A percentile compares a stretch with the other conserved stretches of the same genome.
These are phyloP conservation scores for Lithobates pipiens DNA, from an alignment of 2,797 vertebrate species.

Conservation along the genomic window DNA sequence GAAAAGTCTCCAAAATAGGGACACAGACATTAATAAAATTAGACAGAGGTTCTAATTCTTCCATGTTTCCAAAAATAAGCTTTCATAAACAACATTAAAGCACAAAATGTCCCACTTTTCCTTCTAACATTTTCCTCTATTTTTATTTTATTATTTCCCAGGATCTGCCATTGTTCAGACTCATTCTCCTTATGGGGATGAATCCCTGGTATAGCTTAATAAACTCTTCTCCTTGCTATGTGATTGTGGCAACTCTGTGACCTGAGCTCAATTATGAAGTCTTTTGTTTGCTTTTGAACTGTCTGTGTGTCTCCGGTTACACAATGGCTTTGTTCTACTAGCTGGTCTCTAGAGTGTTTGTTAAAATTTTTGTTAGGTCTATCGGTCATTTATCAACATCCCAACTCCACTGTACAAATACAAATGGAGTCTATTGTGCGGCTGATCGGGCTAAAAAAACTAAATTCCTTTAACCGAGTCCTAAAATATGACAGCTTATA, in stretches of 20 bases:
- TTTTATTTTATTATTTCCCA: too few species aligned
- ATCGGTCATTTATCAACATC: constrained; percentile 21
- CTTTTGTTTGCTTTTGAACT: constrained; percentile 25
- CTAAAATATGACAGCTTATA: neutral
- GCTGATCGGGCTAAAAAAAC: neutral
- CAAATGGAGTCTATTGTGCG: neutral
- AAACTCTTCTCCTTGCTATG: neutral
- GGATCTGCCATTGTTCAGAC: neutral
- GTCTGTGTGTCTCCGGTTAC: neutral
- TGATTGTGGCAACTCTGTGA: neutral
- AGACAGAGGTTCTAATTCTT: too few species aligned
- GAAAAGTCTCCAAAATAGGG: too few species aligned
- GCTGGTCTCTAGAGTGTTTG: constrained; percentile 15
- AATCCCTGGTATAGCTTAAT: neutral
- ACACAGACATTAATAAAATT: too few species aligned
- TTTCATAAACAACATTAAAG: neutral
- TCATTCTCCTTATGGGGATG: neutral
- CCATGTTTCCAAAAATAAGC: too few species aligned
- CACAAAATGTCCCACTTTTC: neutral
- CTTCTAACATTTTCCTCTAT: neutral
- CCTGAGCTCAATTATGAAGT: constrained; percentile 25
- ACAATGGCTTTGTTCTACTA: constrained; percentile 5
- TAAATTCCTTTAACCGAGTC: too few species aligned
- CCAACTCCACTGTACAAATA: neutral
- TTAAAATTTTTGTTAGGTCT: constrained; percentile 1